These are phyloP conservation scores for Drosophila lowei DNA, from an alignment of 1,140 invertebrate genomes.

Conservation along the genomic window DNA sequence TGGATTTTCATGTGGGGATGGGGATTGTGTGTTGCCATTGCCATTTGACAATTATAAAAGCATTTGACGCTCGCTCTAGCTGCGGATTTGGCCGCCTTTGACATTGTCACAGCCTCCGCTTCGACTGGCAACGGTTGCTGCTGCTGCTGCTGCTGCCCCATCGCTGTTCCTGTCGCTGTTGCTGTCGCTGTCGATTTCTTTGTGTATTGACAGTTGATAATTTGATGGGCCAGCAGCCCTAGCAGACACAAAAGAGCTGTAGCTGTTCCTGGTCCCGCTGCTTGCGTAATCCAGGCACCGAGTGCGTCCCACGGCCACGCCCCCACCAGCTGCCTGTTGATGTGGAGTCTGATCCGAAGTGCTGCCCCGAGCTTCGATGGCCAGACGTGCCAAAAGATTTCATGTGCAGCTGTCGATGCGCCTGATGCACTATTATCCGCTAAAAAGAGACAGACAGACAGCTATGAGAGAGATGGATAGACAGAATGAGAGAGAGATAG, in stretches of 20 bases:
- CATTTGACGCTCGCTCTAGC: conserved; percentile 58
- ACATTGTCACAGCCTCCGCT: conserved; percentile 54
- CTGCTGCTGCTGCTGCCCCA: conserved; percentile 23
- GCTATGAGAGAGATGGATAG: conserved; percentile 2
- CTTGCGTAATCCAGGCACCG: conserved; percentile 33
- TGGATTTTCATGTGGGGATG: conserved; percentile 17
- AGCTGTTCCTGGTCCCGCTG: conserved; percentile 16
- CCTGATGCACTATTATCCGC: conserved; percentile 62
- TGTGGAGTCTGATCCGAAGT: conserved; percentile 46
- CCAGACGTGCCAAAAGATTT: conserved; percentile 68
- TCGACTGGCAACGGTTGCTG: conserved; percentile 22
- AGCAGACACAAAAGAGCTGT: conserved; percentile 31
- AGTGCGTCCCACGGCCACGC: conserved; percentile 42
- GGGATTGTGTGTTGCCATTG: conserved; percentile 57
- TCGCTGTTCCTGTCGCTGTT: conserved; percentile 23
- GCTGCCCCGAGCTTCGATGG: conserved; percentile 41
- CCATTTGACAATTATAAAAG: conserved; percentile 82
- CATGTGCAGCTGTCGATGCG: conserved; percentile 54
- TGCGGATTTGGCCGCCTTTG: conserved; percentile 43
- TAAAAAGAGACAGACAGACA: conserved; percentile 27
- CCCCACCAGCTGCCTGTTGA: conserved; percentile 64
- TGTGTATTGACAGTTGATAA: conserved; percentile 75
- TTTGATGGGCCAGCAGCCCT: conserved; percentile 65
- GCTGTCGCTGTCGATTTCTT: conserved; percentile 25
- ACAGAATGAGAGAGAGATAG: conserved; percentile 7